Percentiles rank a stretch among this genome's conserved stretches.
Conservation (phyloP, 1,140 invertebrate species). For the Lanistes nyassanus region DNA sequence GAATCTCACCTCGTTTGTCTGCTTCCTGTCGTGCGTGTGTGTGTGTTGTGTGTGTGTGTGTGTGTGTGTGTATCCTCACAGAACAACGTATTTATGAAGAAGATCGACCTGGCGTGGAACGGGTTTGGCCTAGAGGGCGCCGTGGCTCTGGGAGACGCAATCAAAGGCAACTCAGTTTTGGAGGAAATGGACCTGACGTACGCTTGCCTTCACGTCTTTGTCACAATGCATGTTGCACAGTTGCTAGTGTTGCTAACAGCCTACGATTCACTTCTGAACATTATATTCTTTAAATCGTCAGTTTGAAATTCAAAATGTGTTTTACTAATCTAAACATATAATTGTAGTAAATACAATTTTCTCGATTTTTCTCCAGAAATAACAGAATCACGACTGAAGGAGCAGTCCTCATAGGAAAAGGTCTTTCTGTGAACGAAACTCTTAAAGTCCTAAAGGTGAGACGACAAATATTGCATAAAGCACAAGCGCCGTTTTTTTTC, state of each 20-base stretch:
- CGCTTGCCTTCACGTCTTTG: conserved; percentile 26
- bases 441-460: conserved; percentile 63
- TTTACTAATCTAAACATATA: not conserved
- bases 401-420: conserved; percentile 64
- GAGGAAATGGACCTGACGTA: conserved; percentile 65
- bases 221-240: not conserved
- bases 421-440: conserved; percentile 61
- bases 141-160: conserved; percentile 60
- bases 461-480: no score
- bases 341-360: conserved; percentile 1
- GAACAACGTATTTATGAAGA: conserved; percentile 64
- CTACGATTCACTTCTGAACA: not conserved
- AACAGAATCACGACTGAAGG: conserved; percentile 66
- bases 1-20: no score
- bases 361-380: conserved; percentile 55
- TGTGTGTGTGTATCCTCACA: conserved; percentile 37
- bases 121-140: conserved; percentile 65
- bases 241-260: not conserved
- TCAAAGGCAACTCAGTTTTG: conserved; percentile 63
- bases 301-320: not conserved
- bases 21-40: not conserved
- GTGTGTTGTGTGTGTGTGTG: not conserved
- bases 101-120: conserved; percentile 66
- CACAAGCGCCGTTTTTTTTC: no score
- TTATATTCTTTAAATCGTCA: not conserved